Percentiles rank a stretch among this genome's conserved stretches.
Evolutionary conservation across 2,113 vertebrate species (phyloP).

Genomic region (Tenebrosternarchus preto): DNA sequence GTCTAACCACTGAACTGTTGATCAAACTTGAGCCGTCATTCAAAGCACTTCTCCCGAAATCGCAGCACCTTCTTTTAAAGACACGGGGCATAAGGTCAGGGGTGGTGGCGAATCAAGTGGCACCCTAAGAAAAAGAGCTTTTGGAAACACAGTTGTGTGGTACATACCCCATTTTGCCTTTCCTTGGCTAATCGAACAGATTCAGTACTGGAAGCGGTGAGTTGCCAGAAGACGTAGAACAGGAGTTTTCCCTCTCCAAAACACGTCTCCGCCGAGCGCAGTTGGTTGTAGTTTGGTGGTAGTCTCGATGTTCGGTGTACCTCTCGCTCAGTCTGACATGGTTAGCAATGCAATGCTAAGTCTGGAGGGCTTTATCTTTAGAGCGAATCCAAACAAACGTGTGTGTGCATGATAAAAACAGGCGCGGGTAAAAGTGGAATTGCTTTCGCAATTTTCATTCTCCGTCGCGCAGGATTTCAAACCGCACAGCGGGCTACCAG

Average conservation of each 20-base stretch:
- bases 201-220: constrained; percentile 54
- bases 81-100: too few species aligned
- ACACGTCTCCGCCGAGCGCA: neutral
- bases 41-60: too few species aligned
- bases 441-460: constrained; percentile 23
- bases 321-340: constrained; percentile 62
- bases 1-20: too few species aligned
- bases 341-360: constrained; percentile 44
- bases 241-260: constrained; percentile 43
- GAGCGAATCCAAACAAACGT: constrained; percentile 46
- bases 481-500: neutral
- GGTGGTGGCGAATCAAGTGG: too few species aligned
- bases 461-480: neutral
- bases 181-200: constrained; percentile 42
- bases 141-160: neutral
- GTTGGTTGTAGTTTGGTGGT: constrained; percentile 44
- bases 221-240: constrained; percentile 11
- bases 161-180: constrained; percentile 76
- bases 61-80: too few species aligned
- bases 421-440: too few species aligned
- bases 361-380: constrained; percentile 52
- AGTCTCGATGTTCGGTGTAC: constrained; percentile 48
- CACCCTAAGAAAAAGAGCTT: too few species aligned
- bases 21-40: too few species aligned
- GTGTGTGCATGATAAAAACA: constrained; percentile 52